These are phyloP conservation scores for Leucopsar rothschildi DNA, from an alignment of 2,113 vertebrate genomes.

Conservation along the genomic window DNA sequence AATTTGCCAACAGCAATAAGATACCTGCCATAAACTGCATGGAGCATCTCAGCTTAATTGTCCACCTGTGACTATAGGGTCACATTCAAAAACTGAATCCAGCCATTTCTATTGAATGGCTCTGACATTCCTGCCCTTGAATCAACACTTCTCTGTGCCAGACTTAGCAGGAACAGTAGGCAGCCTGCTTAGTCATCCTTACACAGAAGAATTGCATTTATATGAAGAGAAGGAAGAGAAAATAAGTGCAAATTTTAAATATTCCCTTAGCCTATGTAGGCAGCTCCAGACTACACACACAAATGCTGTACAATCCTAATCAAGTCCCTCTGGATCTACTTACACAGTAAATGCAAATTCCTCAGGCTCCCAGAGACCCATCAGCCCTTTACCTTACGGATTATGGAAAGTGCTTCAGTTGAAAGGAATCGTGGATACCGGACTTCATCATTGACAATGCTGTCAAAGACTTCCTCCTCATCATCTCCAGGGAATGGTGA, in stretches of 20 bases:
- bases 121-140: not conserved
- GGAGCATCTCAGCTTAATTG: not conserved
- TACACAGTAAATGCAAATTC: not conserved
- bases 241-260: not conserved
- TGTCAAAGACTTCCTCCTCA: constrained; percentile 97
- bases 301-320: not conserved
- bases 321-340: not conserved
- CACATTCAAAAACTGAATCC: not conserved
- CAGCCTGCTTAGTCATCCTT: constrained; percentile 14
- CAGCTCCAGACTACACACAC: not conserved
- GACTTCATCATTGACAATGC: constrained; percentile 90
- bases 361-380: not conserved
- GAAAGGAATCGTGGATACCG: constrained; percentile 86
- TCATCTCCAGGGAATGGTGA: constrained; percentile 95
- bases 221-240: not conserved
- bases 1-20: not conserved
- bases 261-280: not conserved
- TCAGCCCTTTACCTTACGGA: constrained; percentile 81
- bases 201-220: not conserved
- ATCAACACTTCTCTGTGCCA: not conserved
- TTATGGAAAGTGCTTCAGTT: constrained; percentile 78
- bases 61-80: not conserved
- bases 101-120: not conserved
- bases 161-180: not conserved
- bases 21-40: not conserved